Base-by-base conservation (phyloP, 2,797 vertebrate species). In the Austrolebias charrua region DNA sequence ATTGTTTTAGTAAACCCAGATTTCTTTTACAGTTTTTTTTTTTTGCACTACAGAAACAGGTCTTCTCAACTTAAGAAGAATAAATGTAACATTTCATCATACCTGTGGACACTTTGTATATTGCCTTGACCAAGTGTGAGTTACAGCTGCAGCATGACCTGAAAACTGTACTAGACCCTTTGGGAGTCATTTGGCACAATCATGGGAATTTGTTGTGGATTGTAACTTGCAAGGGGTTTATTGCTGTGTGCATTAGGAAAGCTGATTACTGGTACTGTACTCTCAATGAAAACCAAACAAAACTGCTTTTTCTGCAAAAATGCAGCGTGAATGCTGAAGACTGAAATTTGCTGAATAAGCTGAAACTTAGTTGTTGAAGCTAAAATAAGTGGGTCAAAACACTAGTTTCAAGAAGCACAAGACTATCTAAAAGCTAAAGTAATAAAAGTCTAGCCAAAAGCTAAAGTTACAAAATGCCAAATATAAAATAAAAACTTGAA, bases 171-270 rank as follows among this genome's bases (percentile, higher is more conserved):
- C 40, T 59, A 48, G 15, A 15, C 20, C 61, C 43, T 55, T 55
- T 2, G 44, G 44, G 61, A 47, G 53, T 40, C n/a, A n/a, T n/a
- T 14, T 40, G 29, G 29, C 24, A 31, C 14, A 29, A 35, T 20
- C 38, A 13, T 40, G 38, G 40, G 60, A 8, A 33, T 20, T 45
- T 10, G 16, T 53, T 9, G 29, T 52, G 24, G 7, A 13, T 51
- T 40, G 44, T 13, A n/a, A 29, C 46, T 60, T 45, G 40, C 13
- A 15, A 45, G 29, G 50, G 16, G 13, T 45, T 62, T 62, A 42
- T 18, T 48, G 31, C 15, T 40, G 5, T 9, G 13, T 24, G 24
- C 8, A 18, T 12, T 20, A 48, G 42, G 38, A 55, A 19, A 28
- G 31, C 9, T 10, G 18, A 14, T 29, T 33, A 29, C n/a, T n/a